Percentiles rank a stretch among this genome's conserved stretches.
phyloP scores from a whole-genome alignment of 2,797 vertebrate genomes.

The Distichodus sexfasciatus region DNA sequence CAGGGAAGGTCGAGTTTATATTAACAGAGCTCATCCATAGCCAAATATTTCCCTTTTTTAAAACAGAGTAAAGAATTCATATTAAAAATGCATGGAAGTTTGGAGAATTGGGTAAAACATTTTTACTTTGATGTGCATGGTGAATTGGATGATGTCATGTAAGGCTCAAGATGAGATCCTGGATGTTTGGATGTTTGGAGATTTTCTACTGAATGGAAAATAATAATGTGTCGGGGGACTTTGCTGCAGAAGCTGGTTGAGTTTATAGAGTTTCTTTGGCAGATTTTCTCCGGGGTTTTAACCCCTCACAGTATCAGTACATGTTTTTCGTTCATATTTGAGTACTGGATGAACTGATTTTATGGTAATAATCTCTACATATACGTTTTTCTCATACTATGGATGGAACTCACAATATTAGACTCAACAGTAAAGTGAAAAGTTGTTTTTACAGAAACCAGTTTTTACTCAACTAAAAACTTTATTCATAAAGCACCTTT shows the following conservation, averaged over 20 bases:
- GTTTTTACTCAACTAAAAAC: too few relatives aligned
- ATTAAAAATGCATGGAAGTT: neutral
- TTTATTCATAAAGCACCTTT: too few relatives aligned
- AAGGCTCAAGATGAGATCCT: too few relatives aligned
- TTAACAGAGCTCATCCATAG: neutral
- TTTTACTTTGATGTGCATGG: neutral
- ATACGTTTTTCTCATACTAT: too few relatives aligned
- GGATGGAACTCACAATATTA: too few relatives aligned
- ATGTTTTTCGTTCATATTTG: neutral
- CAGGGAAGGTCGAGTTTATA: neutral
- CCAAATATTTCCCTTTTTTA: neutral
- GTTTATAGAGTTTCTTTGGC: neutral
- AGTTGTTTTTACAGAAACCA: too few relatives aligned
- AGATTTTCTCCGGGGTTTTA: neutral
- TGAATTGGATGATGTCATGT: neutral
- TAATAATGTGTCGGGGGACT: neutral
- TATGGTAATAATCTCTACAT: neutral
- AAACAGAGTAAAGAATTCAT: too few relatives aligned
- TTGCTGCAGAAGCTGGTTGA: neutral
- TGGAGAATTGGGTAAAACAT: too few relatives aligned
- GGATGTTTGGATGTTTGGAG: too few relatives aligned
- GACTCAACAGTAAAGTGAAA: too few relatives aligned
- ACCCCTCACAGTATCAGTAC: neutral
- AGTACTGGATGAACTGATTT: neutral
- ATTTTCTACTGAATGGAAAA: neutral